Percentiles rank a stretch among this genome's conserved stretches.
phyloP scores from a whole-genome alignment of 2,888 invertebrate genomes.

The Amphipyra tragopoginis region DNA sequence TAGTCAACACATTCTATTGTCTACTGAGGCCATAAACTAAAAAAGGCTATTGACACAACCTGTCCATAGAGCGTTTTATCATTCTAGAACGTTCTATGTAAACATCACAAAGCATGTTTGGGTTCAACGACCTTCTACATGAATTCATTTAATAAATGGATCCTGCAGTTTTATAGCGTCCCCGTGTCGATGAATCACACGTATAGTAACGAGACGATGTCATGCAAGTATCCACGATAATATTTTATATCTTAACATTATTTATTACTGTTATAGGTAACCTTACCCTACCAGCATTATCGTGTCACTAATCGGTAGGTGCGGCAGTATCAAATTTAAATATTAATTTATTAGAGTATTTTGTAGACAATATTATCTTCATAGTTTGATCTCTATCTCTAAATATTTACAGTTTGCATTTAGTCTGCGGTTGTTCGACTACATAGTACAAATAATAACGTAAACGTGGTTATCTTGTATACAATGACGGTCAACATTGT shows the following conservation, averaged over 20 bases:
- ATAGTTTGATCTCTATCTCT: constrained; percentile 5
- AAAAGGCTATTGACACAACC: constrained; percentile 8
- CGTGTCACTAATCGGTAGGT: constrained; percentile 20
- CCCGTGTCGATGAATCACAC: constrained; percentile 46
- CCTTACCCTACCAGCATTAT: constrained; percentile 1
- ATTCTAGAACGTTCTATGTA: constrained; percentile 55
- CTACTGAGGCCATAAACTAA: constrained; percentile 15
- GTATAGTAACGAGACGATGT: constrained; percentile 6
- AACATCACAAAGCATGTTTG: constrained; percentile 55
- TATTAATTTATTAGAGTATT: constrained; percentile 7
- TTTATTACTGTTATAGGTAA: constrained; percentile 2
- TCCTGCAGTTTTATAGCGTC: constrained; percentile 69
- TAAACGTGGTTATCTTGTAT: constrained; percentile 24
- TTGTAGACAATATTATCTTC: constrained; percentile 9
- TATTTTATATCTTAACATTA: constrained; percentile 10
- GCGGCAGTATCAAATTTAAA: neutral
- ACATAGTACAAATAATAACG: constrained; percentile 35
- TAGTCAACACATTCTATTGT: constrained; percentile 14
- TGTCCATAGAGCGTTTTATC: constrained; percentile 20
- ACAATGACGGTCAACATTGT: constrained; percentile 28
- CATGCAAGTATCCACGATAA: constrained; percentile 19
- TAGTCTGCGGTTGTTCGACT: constrained; percentile 9
- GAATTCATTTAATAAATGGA: constrained; percentile 70
- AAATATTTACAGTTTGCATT: constrained; percentile 27
- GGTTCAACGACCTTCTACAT: constrained; percentile 69